Base-by-base conservation (phyloP, 2,888 invertebrate species). In the Tetrapedia diversipes region DNA sequence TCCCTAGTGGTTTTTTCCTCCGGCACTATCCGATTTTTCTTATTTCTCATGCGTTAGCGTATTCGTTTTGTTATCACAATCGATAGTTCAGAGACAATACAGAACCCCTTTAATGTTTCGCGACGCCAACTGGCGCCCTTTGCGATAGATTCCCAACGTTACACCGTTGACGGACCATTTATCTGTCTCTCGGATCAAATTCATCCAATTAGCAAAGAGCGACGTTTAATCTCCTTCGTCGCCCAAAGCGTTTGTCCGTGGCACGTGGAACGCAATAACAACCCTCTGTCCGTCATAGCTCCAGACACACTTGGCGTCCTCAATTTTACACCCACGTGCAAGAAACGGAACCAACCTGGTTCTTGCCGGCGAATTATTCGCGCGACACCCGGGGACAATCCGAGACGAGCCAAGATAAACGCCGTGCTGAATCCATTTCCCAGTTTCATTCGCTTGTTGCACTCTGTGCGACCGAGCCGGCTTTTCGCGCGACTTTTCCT, bases 391-490 rank as follows among this genome's bases (percentile, higher is more conserved):
- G 32, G 10, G 19, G 51, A 34, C 45, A 34, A 34, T 47, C 22
- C 45, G 34, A 32, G 22, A 24, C 37, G 24, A 22, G 16, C 6
- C 11, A 4, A 57, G 49, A 63, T 63, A 67, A 66, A 67, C 61
- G 66, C 19, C 22, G 4, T 34, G n/a, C 43, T 51, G 56, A 72
- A 66, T 72, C 61, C 66, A 72, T 72, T 66, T 59, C 45, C 57
- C 6, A 27, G 19, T 57, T 59, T n/a, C 45, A 14, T 19, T 16
- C 24, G 8, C 0, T 16, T 14, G 56, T 61, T 39, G 56, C 56
- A 24, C 34, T 60, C 56, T 8, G n/a, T 56, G 47, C 54, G 37
- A 49, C 16, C 27, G 34, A 37, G 11, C 32, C 8, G 19, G 32
- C 34, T 24, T 27, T 32, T 41, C 45, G 45, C 19, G 14, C 24